phyloP scores from a whole-genome alignment of 2,888 invertebrate species.

The Diplolepis rosae region DNA sequence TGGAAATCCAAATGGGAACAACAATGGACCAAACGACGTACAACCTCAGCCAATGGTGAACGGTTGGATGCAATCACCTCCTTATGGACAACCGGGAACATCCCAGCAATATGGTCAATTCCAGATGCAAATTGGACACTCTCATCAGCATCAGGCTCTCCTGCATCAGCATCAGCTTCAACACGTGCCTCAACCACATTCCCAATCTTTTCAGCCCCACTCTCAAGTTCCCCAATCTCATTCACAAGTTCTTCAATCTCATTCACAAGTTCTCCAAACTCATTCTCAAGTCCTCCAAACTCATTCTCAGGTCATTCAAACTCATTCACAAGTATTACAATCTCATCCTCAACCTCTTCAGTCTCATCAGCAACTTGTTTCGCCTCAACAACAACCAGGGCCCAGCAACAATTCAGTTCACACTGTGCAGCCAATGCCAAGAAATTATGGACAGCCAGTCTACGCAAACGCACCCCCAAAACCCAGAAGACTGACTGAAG shows the following conservation, averaged over 20 bases:
- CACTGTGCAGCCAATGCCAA: constrained; percentile 65
- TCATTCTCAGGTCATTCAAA: constrained; percentile 1
- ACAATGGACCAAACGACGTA: constrained; percentile 42
- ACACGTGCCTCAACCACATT: constrained; percentile 10
- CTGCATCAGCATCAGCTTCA: constrained; percentile 51
- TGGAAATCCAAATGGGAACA: constrained; percentile 39
- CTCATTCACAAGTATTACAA: constrained; percentile 2
- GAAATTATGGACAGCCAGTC: constrained; percentile 80
- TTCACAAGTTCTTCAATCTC: constrained; percentile 16
- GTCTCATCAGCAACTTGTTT: constrained; percentile 37
- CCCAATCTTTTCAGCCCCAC: constrained; percentile 34
- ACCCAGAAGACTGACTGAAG: constrained; percentile 83
- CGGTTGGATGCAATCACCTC: constrained; percentile 63
- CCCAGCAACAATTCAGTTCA: constrained; percentile 43
- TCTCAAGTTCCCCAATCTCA: not conserved
- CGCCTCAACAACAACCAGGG: constrained; percentile 39
- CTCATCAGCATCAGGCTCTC: constrained; percentile 57
- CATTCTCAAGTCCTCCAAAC: not conserved
- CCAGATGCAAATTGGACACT: constrained; percentile 52
- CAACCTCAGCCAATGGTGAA: constrained; percentile 59
- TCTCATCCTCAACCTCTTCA: not conserved
- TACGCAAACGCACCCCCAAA: constrained; percentile 94
- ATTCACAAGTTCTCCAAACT: constrained; percentile 9
- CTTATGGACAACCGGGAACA: constrained; percentile 53
- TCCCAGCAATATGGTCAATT: constrained; percentile 49